These are phyloP conservation scores for Halcyon malimbica DNA, from an alignment of 2,113 vertebrate genomes.

Conservation along the genomic window DNA sequence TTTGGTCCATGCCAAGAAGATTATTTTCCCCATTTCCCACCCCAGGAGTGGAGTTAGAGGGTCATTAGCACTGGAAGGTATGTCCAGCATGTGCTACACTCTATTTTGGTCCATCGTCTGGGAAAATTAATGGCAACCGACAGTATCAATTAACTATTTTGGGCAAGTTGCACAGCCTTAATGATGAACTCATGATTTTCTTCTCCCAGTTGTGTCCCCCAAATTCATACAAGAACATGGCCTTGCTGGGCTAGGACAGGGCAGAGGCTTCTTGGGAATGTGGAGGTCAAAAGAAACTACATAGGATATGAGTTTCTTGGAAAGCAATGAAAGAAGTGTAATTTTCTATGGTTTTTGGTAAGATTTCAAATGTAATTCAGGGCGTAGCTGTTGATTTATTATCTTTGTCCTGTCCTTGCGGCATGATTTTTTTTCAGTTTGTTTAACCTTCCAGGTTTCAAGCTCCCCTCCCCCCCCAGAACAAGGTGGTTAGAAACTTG, in stretches of 20 bases:
- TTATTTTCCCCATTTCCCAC: not conserved
- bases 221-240: not conserved
- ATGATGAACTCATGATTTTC: not conserved
- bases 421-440: not conserved
- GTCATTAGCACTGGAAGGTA: not conserved
- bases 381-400: not conserved
- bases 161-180: not conserved
- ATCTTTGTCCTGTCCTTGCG: not conserved
- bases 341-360: not conserved
- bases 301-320: not conserved
- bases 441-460: not conserved
- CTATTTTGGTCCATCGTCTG: not conserved
- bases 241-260: not conserved
- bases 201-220: not conserved
- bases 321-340: not conserved
- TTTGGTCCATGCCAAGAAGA: not conserved
- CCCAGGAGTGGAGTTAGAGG: not conserved
- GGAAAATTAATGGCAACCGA: not conserved
- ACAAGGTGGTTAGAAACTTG: not conserved
- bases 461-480: not conserved
- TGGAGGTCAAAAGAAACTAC: not conserved
- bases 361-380: not conserved
- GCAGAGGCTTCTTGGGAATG: not conserved
- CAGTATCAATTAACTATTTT: not conserved
- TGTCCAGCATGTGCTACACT: not conserved